phyloP scores from a whole-genome alignment of 1,140 invertebrate genomes.

The Sweltsa coloradensis region DNA sequence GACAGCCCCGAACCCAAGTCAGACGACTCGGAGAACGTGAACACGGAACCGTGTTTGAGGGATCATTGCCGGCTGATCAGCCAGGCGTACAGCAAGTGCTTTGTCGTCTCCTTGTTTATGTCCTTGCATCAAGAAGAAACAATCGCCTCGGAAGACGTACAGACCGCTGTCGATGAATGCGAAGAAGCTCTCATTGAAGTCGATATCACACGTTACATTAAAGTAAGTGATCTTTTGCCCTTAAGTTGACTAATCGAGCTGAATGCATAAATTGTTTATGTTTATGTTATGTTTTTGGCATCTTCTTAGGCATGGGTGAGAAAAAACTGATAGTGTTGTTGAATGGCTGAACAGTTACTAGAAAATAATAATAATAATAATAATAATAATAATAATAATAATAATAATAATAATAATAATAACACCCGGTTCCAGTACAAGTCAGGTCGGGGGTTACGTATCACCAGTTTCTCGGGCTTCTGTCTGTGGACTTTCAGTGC shows the following conservation, averaged over 20 bases:
- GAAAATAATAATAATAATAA: too few relatives aligned
- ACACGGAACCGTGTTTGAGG: conserved; percentile 37
- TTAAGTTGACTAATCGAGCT: conserved; percentile 1
- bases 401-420: too few relatives aligned
- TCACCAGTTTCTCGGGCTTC: too few relatives aligned
- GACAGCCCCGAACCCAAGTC: conserved; percentile 32
- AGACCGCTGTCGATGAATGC: conserved; percentile 61
- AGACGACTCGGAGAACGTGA: conserved; percentile 34
- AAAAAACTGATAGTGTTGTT: too few relatives aligned
- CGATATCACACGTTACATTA: conserved; percentile 57
- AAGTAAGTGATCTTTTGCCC: conserved; percentile 27
- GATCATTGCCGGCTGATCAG: conserved; percentile 47
- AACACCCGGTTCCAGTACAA: too few relatives aligned
- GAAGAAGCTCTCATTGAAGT: conserved; percentile 55
- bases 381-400: too few relatives aligned
- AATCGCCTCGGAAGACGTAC: conserved; percentile 49
- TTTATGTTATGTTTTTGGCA: too few relatives aligned
- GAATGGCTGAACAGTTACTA: too few relatives aligned
- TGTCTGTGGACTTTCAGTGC: too few relatives aligned
- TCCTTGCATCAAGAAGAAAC: conserved; percentile 44
- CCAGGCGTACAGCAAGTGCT: conserved; percentile 51
- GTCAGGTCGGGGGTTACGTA: too few relatives aligned
- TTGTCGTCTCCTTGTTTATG: conserved; percentile 49
- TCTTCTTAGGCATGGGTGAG: too few relatives aligned
- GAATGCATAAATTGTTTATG: too few relatives aligned